Evolutionary conservation across 2,797 vertebrate species (phyloP), one percentile per base, ranked within the genome.

Genomic region (Brotogeris chrysoptera): DNA sequence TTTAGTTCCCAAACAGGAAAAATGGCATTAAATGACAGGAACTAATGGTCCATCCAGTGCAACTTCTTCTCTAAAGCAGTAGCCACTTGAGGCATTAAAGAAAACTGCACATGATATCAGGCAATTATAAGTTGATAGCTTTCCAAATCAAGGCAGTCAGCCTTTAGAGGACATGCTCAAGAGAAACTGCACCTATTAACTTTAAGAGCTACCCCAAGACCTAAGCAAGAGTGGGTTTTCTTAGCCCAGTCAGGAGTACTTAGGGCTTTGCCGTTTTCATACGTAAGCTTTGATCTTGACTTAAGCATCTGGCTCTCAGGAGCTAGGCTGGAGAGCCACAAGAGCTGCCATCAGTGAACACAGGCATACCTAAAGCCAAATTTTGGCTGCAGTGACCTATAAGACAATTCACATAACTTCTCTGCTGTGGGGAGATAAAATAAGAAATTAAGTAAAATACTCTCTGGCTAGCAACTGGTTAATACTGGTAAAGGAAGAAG

Each of bases 291-390:
- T 66, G 30, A 47, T 32, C 50, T 59, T 34, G 46, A 38, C 39
- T 47, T 63, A 16, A 57, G 47, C 6, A 5, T 43, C 38, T 59
- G 43, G 5, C 71, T 64, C 28, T 78, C 43, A 63, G 60, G 12
- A 84, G 13, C 16, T n/a, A 68, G 28, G 30, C 16, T 20, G 16
- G 32, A 16, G 2, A 69, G 8, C 8, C 5, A 36, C 0, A 1
- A 59, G 15, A 78, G 23, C 27, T 72, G 17, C 30, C 47, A 24
- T 63, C 43, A 41, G 27, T 43, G 34, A 72, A 76, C 10, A 53
- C 1, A 64, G 39, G 52, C 16, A 46, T 28, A 50, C 24, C 41
- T 76, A 60, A 84, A 71, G 53, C 27, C 19, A 66, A 65, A 18
- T 53, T 92, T 60, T 49, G 32, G 8, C 36, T 76, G 34, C 15